These are phyloP conservation scores for Forbesichthys papilliferus DNA, from an alignment of 2,113 vertebrate species.

Conservation along the genomic window DNA sequence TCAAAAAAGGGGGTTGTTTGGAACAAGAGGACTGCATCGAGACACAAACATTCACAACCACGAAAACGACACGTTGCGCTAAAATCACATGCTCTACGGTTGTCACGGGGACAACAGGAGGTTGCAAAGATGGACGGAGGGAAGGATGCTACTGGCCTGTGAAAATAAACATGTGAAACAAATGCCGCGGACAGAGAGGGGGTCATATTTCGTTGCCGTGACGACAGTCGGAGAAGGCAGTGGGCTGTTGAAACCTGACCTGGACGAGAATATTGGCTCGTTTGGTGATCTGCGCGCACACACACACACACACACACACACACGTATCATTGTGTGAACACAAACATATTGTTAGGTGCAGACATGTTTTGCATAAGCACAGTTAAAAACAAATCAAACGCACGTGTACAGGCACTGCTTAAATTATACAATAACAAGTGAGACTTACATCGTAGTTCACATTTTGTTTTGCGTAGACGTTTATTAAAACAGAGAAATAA, in stretches of 20 bases:
- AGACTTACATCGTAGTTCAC: no score
- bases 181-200: slow-evolving; percentile 34
- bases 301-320: slow-evolving; percentile 1
- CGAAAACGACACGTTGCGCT: not conserved
- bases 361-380: not conserved
- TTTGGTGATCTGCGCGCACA: not conserved
- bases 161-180: slow-evolving; percentile 73
- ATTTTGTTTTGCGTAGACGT: no score
- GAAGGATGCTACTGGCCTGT: slow-evolving; percentile 63
- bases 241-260: slow-evolving; percentile 49
- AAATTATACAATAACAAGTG: no score
- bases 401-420: slow-evolving; percentile 14
- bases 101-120: not conserved
- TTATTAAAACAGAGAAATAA: no score
- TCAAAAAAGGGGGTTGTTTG: no score
- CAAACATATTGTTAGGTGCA: not conserved
- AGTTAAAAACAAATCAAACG: not conserved
- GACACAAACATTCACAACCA: not conserved
- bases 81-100: no score
- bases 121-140: slow-evolving; percentile 46
- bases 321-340: not conserved
- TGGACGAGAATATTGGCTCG: slow-evolving; percentile 42
- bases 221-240: slow-evolving; percentile 41
- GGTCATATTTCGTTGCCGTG: slow-evolving; percentile 57
- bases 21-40: not conserved